Evolutionary conservation across 2,113 vertebrate species (phyloP).

Genomic region (Hemibates koningsi): DNA sequence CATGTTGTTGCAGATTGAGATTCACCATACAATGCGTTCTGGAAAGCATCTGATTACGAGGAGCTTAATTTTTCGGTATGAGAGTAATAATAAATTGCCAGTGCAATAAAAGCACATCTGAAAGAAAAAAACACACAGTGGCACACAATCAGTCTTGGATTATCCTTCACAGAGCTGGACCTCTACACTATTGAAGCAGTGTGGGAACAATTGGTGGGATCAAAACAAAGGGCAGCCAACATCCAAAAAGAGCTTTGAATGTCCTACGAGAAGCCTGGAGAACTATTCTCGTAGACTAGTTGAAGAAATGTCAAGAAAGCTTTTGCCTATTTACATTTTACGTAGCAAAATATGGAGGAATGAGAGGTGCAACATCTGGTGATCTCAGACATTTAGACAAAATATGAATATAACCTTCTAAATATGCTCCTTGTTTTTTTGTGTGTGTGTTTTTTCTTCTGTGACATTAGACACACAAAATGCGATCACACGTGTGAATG

Average conservation of each 20-base stretch:
- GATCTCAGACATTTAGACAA: slow-evolving; percentile 6
- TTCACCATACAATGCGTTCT: neutral
- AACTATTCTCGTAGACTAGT: neutral
- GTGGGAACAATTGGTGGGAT: neutral
- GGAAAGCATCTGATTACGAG: neutral
- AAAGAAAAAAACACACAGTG: neutral
- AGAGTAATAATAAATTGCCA: neutral
- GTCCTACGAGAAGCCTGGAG: neutral
- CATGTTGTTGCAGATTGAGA: neutral
- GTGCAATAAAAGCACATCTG: neutral
- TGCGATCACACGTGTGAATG: neutral
- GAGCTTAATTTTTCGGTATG: neutral
- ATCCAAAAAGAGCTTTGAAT: neutral
- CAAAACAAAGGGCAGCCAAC: neutral
- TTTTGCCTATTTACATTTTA: neutral
- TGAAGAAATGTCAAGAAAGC: neutral
- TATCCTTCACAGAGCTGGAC: neutral
- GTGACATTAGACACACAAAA: neutral
- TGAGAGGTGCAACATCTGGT: neutral
- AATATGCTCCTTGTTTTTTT: neutral
- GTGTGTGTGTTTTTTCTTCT: neutral
- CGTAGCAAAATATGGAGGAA: neutral
- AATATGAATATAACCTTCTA: slow-evolving; percentile 11
- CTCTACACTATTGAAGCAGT: neutral
- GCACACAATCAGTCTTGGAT: neutral